phyloP scores from a whole-genome alignment of 2,888 invertebrate species.

The Coelopa pilipes region DNA sequence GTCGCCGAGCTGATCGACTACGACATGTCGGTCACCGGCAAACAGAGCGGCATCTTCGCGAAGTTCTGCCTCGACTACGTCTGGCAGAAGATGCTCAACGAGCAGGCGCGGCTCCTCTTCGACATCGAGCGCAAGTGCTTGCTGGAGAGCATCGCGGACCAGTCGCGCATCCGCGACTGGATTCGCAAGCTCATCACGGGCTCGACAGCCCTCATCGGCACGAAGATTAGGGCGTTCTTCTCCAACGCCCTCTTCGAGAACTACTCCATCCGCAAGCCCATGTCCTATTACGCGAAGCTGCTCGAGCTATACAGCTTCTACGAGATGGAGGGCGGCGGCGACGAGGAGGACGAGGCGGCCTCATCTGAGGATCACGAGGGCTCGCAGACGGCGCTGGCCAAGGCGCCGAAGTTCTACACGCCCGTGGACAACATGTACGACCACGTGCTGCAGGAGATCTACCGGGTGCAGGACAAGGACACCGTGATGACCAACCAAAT shows the following conservation, averaged over 20 bases:
- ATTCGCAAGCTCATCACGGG: slow-evolving; percentile 48
- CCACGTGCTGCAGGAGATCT: slow-evolving; percentile 54
- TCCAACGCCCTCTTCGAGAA: slow-evolving; percentile 56
- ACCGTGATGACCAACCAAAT: slow-evolving; percentile 56
- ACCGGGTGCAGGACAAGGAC: slow-evolving; percentile 52
- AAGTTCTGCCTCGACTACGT: slow-evolving; percentile 58
- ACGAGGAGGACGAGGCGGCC: slow-evolving; percentile 35
- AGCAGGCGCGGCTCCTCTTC: slow-evolving; percentile 54
- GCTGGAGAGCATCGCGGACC: slow-evolving; percentile 52
- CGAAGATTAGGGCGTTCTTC: slow-evolving; percentile 56
- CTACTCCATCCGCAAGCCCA: slow-evolving; percentile 47
- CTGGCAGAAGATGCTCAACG: slow-evolving; percentile 52
- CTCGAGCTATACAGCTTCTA: slow-evolving; percentile 59
- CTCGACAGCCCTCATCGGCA: slow-evolving; percentile 49
- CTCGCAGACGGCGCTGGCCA: neutral
- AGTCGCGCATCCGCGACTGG: slow-evolving; percentile 58
- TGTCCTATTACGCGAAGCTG: slow-evolving; percentile 37
- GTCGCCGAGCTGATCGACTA: slow-evolving; percentile 54
- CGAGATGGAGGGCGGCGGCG: slow-evolving; percentile 51
- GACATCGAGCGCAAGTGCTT: slow-evolving; percentile 51
- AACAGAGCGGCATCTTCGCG: slow-evolving; percentile 52
- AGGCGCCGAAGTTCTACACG: slow-evolving; percentile 44
- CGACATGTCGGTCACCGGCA: slow-evolving; percentile 58
- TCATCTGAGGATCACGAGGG: slow-evolving; percentile 1
- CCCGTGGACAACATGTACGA: slow-evolving; percentile 52